Conservation (phyloP, 2,888 invertebrate species). For the Scaptomyza parva region DNA sequence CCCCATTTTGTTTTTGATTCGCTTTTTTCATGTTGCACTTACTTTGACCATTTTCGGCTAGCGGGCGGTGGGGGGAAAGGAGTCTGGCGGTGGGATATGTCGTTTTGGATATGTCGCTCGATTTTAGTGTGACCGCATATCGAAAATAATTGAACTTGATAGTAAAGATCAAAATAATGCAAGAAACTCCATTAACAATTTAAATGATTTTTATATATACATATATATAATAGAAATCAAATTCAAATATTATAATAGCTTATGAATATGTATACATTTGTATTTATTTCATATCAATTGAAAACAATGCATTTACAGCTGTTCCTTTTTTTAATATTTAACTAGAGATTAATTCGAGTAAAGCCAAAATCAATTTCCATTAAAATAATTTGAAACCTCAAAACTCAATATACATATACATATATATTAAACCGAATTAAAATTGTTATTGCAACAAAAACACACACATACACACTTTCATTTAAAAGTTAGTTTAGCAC, state of each 20-base stretch:
- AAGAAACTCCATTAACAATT: neutral
- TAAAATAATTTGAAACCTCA: neutral
- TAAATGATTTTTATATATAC: no score
- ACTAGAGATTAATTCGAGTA: neutral
- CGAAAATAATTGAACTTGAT: neutral
- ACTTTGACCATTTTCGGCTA: conserved; percentile 40
- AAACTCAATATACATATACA: neutral
- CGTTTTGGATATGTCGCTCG: neutral
- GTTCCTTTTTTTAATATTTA: no score
- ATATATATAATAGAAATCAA: no score
- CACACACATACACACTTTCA: neutral
- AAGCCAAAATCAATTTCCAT: neutral
- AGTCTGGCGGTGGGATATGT: no score
- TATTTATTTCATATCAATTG: no score
- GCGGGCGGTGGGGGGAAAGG: neutral
- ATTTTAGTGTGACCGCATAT: conserved; percentile 32
- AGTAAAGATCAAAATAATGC: neutral
- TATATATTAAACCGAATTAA: neutral
- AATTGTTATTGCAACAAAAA: neutral
- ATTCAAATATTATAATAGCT: no score
- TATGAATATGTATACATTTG: no score
- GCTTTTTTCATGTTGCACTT: conserved; percentile 31
- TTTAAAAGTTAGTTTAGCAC: neutral
- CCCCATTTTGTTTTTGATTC: neutral
- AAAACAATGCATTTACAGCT: no score